Conservation (phyloP, 2,113 vertebrate species). For the Pachypanchax playfairii region DNA sequence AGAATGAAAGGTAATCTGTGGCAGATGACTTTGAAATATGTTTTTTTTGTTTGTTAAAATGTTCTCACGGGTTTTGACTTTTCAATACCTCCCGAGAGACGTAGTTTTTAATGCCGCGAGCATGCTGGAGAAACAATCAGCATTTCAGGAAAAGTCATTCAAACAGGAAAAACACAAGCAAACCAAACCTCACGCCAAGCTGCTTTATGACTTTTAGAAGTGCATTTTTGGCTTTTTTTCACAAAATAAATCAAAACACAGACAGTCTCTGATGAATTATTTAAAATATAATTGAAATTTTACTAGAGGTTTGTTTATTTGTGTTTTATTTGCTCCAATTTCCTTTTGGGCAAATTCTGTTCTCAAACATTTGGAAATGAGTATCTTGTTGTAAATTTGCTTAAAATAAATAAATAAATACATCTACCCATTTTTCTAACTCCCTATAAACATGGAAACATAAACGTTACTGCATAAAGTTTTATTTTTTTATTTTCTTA, state of each 20-base stretch:
- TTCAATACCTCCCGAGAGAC: conserved; percentile 18
- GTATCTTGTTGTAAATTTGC: background rate
- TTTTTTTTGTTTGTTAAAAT: conserved; percentile 55
- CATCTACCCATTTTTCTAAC: no score
- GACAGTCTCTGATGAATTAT: conserved; percentile 37
- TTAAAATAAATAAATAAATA: no score
- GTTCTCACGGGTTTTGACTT: conserved; percentile 51
- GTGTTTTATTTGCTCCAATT: background rate
- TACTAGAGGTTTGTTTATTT: background rate
- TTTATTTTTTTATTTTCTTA: background rate
- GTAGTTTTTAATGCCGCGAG: conserved; percentile 37
- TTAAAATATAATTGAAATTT: conserved; percentile 10
- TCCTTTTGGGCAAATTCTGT: background rate
- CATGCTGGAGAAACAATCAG: conserved; percentile 32
- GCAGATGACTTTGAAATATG: conserved; percentile 24
- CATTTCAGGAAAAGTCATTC: conserved; percentile 34
- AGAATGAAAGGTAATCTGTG: background rate
- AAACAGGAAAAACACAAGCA: conserved; percentile 37
- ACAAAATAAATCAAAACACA: background rate
- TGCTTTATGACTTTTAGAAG: no score
- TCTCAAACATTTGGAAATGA: background rate
- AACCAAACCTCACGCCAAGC: conserved; percentile 10
- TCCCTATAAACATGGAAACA: no score
- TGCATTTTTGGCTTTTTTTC: no score
- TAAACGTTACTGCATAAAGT: background rate